Evolutionary conservation across 2,888 invertebrate genomes (phyloP).

Genomic region (Aphidoletes aphidimyza): DNA sequence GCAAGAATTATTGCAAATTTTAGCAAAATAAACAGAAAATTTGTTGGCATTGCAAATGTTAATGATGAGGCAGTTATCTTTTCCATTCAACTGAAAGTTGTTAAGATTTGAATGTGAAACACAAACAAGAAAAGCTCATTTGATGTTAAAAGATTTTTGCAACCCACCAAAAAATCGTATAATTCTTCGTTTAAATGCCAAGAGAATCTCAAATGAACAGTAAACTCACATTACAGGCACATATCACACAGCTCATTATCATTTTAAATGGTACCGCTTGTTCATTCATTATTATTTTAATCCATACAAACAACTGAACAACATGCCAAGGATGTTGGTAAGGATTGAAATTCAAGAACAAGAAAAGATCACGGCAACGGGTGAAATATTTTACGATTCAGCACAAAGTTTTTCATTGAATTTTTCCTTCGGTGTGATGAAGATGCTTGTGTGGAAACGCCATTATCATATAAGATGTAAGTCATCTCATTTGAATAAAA

Average conservation of each 20-base stretch:
- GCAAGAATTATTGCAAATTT: not conserved
- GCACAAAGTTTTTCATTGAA: constrained; percentile 2
- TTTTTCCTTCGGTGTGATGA: not conserved
- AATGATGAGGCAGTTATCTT: not conserved
- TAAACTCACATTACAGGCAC: no score
- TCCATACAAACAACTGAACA: constrained; percentile 15
- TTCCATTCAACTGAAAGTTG: no score
- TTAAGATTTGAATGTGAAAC: not conserved
- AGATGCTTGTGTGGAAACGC: constrained; percentile 2
- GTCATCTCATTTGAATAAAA: constrained; percentile 46
- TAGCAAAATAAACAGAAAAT: not conserved
- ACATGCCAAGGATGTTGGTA: not conserved
- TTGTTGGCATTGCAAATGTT: not conserved
- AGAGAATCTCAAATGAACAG: not conserved
- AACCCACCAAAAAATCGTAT: not conserved
- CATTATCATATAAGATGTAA: constrained; percentile 20
- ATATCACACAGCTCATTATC: constrained; percentile 45
- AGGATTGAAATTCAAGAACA: no score
- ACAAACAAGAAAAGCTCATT: not conserved
- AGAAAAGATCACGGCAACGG: no score
- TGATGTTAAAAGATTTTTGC: constrained; percentile 18
- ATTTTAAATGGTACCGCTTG: constrained; percentile 33
- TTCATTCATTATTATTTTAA: constrained; percentile 42
- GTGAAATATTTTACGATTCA: constrained; percentile 24
- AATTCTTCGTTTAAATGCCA: not conserved